phyloP scores from a whole-genome alignment of 1,140 invertebrate genomes.

The Sminthurinus signatus region DNA sequence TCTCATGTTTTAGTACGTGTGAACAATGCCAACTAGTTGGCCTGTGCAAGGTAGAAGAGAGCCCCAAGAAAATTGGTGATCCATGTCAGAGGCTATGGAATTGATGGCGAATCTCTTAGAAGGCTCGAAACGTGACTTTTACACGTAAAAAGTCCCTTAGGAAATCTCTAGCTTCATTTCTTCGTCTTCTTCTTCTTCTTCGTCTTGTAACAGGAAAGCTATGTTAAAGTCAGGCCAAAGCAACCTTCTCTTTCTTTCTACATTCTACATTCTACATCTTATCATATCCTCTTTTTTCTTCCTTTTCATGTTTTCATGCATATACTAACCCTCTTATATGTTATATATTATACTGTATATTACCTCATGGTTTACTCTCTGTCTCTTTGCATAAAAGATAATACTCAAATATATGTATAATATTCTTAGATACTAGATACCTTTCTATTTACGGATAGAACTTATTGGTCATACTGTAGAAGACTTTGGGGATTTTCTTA shows the following conservation, averaged over 20 bases:
- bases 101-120: slow-evolving; percentile 38
- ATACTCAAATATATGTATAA: too few relatives aligned
- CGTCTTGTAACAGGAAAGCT: too few relatives aligned
- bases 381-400: too few relatives aligned
- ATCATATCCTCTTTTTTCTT: neutral
- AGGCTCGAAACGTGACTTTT: slow-evolving; percentile 38
- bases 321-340: too few relatives aligned
- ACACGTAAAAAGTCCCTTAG: slow-evolving; percentile 41
- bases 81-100: slow-evolving; percentile 38
- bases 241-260: neutral
- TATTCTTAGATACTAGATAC: too few relatives aligned
- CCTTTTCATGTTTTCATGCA: neutral
- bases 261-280: neutral
- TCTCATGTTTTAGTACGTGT: slow-evolving; percentile 42
- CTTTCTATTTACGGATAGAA: too few relatives aligned
- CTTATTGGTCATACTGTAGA: too few relatives aligned
- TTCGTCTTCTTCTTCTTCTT: neutral
- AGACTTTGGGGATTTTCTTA: too few relatives aligned
- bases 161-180: slow-evolving; percentile 36
- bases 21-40: slow-evolving; percentile 39
- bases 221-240: too few relatives aligned
- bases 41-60: slow-evolving; percentile 15
- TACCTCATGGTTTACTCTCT: too few relatives aligned
- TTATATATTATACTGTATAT: too few relatives aligned
- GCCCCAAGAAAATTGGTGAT: slow-evolving; percentile 32